Conservation (phyloP, 2,888 invertebrate genomes). For the Hydraecia micacea region DNA sequence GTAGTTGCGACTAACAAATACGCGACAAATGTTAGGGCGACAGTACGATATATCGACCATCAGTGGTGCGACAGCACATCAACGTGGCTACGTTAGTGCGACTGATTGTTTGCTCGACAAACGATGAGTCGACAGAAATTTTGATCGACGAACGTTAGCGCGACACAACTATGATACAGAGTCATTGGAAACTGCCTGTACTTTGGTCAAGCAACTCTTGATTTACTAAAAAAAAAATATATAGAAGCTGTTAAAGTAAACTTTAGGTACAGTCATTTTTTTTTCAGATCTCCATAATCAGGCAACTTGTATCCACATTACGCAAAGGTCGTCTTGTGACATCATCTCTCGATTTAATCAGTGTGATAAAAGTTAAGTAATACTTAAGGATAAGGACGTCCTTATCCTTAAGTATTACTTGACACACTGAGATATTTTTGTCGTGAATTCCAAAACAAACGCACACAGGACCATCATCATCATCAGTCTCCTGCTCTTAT, state of each 20-base stretch:
- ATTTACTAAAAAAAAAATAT: neutral
- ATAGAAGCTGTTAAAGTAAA: neutral
- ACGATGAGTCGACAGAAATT: no score
- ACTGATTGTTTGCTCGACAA: no score
- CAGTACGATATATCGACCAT: no score
- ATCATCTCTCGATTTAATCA: constrained; percentile 43
- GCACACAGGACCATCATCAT: no score
- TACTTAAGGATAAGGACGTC: no score
- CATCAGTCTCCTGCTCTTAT: neutral
- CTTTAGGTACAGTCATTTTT: neutral
- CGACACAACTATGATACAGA: neutral
- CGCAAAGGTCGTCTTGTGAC: constrained; percentile 54
- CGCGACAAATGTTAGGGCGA: no score
- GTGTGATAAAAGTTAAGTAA: neutral
- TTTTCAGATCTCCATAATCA: constrained; percentile 43
- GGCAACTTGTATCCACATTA: constrained; percentile 56
- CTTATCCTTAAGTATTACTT: constrained; percentile 15
- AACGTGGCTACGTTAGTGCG: no score
- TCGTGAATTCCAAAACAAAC: no score
- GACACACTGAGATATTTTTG: neutral
- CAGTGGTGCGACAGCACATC: no score
- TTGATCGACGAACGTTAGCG: neutral
- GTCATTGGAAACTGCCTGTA: neutral
- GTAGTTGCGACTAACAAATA: no score
- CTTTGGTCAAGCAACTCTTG: neutral